Evolutionary conservation across 1,140 invertebrate species (phyloP), one percentile per base, ranked within the genome.

Genomic region (Trinorchestia longiramus): DNA sequence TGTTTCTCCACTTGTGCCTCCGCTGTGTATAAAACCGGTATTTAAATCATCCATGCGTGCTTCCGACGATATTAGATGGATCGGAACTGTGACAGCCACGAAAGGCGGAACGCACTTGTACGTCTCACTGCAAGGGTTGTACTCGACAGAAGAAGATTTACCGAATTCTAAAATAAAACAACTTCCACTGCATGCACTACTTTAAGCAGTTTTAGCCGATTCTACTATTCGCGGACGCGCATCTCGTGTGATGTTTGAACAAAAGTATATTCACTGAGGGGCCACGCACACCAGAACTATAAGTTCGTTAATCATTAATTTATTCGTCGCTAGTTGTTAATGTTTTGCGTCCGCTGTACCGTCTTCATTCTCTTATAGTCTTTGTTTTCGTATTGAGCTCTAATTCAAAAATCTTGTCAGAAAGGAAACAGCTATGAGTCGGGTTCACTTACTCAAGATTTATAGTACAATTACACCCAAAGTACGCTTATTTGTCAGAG

Each of bases 11-110:
- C 43, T 45, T 94, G 92, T 28, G 92, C 92, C 92, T 44, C 92
- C 11, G 92, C 92, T 94, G 92, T 94, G 44, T 47, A 94, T 94
- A 94, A 94, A 94, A 94, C 92, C 92, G 43, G 92, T 94, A 94
- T 94, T 94, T 94, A 94, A 94, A 94, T 94, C 92, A 47, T 94
- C 92, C 92, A 94, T 94, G 92, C 92, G 92, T 94, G 92, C 92
- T 94, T 94, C 92, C 92, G 92, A 94, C 92, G 43, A 94, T 94
- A 94, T 94, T 94, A 94, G 92, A 94, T 94, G 92, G 92, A 94
- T 94, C 92, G 92, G 92, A 94, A 94, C 92, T 94, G 92, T 94
- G 92, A 94, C 92, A 94, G 92, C 92, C 92, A 94, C 92, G 43
- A 94, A 94, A 42, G 92, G 44, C 88, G n/a, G 88, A 90, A 90